A percentile compares a stretch with the other conserved stretches of the same genome.
Conservation (phyloP, 2,888 invertebrate species). For the Lepidocyrtoides sp. region DNA sequence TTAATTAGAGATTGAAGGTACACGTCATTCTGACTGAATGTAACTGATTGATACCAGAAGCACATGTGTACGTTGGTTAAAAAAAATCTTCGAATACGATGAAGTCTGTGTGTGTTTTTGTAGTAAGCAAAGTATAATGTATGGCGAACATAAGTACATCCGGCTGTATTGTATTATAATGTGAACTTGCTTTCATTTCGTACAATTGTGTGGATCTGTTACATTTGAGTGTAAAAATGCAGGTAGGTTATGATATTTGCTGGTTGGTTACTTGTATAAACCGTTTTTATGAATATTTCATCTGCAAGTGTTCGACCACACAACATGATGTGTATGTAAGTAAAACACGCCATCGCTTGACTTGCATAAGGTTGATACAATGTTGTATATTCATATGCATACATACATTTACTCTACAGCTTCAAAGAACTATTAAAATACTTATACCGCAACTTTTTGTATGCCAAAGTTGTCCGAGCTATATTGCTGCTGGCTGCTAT, state of each 20-base stretch:
- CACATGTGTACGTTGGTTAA: neutral
- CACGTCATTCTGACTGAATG: neutral
- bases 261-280: neutral
- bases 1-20: neutral
- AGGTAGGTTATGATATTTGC: neutral
- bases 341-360: neutral
- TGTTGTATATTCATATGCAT: neutral
- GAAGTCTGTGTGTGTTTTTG: neutral
- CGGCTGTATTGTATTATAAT: slow-evolving; percentile 26
- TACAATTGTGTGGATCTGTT: neutral
- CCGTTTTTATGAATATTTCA: slow-evolving; percentile 50
- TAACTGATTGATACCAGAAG: neutral
- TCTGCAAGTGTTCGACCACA: slow-evolving; percentile 30
- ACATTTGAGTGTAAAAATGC: neutral
- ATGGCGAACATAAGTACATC: slow-evolving; percentile 19
- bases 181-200: slow-evolving; percentile 33
- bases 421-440: neutral
- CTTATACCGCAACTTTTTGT: slow-evolving; percentile 14
- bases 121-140: slow-evolving; percentile 20
- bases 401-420: neutral
- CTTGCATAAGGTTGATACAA: neutral
- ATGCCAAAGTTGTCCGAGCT: neutral
- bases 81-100: neutral
- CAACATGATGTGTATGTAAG: neutral
- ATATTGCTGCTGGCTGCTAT: slow-evolving; percentile 8